Evolutionary conservation across 1,140 invertebrate species (phyloP).

Genomic region (Dreissena polymorpha): DNA sequence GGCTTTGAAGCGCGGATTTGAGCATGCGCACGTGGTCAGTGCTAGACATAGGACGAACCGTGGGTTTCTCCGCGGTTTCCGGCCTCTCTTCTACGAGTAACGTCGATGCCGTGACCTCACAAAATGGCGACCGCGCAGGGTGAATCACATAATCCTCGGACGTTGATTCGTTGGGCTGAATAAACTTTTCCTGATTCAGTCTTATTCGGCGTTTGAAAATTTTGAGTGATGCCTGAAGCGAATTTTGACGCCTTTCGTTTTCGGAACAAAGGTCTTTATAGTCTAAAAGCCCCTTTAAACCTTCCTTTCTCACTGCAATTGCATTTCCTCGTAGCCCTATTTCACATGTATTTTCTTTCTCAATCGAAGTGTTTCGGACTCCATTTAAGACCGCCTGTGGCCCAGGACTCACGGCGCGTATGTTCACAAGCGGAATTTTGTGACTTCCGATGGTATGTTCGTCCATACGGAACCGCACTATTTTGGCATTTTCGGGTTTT

Average conservation of each 20-base stretch:
- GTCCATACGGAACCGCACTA: constrained; percentile 50
- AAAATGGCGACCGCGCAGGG: constrained; percentile 20
- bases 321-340: constrained; percentile 48
- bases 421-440: constrained; percentile 39
- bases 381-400: not conserved
- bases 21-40: constrained; percentile 33
- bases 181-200: constrained; percentile 55
- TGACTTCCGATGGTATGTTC: constrained; percentile 38
- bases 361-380: not conserved
- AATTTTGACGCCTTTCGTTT: constrained; percentile 41
- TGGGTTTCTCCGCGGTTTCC: not conserved
- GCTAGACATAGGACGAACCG: constrained; percentile 21
- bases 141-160: constrained; percentile 54
- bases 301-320: constrained; percentile 41
- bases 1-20: constrained; percentile 35
- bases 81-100: not conserved
- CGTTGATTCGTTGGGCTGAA: constrained; percentile 49
- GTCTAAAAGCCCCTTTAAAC: constrained; percentile 27
- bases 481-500: constrained; percentile 37
- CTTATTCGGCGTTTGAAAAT: constrained; percentile 48
- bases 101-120: constrained; percentile 12
- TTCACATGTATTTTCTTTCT: constrained; percentile 5
- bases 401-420: constrained; percentile 6
- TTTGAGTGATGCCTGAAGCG: constrained; percentile 43
- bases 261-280: constrained; percentile 46